Conservation (phyloP, 2,113 vertebrate species). For the Silurus asotus region DNA sequence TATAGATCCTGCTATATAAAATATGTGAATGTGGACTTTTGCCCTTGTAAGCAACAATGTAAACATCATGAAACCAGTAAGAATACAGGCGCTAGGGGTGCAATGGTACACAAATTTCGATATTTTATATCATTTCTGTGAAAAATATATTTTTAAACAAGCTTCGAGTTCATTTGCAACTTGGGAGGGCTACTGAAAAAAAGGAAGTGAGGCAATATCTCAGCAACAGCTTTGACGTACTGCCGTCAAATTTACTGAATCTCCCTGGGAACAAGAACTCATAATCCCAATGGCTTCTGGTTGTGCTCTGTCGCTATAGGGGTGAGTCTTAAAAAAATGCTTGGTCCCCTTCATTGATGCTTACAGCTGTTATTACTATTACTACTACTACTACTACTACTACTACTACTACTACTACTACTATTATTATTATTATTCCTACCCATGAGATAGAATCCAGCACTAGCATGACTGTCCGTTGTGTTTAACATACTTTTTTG, state of each 20-base stretch:
- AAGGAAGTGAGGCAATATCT: conserved; percentile 16
- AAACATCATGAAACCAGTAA: neutral
- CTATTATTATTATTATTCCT: neutral
- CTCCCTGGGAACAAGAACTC: neutral
- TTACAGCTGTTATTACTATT: neutral
- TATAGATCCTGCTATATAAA: neutral
- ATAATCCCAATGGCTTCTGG: neutral
- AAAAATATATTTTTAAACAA: neutral
- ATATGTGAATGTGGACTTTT: neutral
- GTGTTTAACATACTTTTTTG: neutral
- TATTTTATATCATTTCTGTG: neutral
- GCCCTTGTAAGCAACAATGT: too few relatives aligned
- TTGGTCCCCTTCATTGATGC: neutral
- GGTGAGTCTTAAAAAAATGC: neutral
- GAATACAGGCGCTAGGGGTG: neutral
- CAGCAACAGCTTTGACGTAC: neutral
- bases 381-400: neutral
- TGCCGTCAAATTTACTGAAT: neutral
- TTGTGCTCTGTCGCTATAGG: neutral
- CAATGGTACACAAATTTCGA: neutral
- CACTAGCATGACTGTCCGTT: neutral
- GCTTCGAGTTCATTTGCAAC: neutral
- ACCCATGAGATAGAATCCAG: neutral
- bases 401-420: neutral
- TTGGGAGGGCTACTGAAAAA: neutral